Evolutionary conservation across 1,140 invertebrate genomes (phyloP).

Genomic region (Drosophila guanche): DNA sequence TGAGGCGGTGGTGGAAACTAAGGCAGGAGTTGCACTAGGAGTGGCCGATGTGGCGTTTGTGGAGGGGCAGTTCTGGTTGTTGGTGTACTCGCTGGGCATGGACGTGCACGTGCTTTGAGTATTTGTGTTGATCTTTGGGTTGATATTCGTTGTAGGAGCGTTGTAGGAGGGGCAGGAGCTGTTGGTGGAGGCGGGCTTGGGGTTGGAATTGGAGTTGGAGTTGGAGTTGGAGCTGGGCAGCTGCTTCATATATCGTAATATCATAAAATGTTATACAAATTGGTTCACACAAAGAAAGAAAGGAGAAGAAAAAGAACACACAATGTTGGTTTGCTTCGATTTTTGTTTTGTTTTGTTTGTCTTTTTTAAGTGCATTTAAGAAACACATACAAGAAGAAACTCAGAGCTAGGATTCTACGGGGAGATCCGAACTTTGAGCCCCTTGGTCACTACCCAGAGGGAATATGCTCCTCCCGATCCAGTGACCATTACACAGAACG

Average conservation of each 20-base stretch:
- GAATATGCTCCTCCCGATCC: too few relatives aligned
- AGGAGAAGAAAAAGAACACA: conserved; percentile 77
- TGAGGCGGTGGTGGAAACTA: conserved; percentile 6
- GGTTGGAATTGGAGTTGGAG: conserved; percentile 28
- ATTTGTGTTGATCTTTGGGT: conserved; percentile 34
- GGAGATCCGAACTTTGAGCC: conserved; percentile 10
- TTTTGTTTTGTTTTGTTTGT: conserved; percentile 29
- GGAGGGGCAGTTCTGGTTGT: conserved; percentile 17
- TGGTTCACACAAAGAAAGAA: conserved; percentile 72
- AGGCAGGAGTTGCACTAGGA: conserved; percentile 22
- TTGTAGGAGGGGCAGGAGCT: conserved; percentile 52
- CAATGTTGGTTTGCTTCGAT: conserved; percentile 62
- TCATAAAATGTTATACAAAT: conserved; percentile 33
- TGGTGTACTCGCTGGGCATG: conserved; percentile 42
- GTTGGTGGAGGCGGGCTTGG: conserved; percentile 45
- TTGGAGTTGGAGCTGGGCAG: conserved; percentile 35
- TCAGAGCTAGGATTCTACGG: conserved; percentile 7
- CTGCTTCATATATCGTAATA: conserved; percentile 29
- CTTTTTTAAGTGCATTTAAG: conserved; percentile 28
- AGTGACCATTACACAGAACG: too few relatives aligned
- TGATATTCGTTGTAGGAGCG: conserved; percentile 45
- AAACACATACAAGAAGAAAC: conserved; percentile 10
- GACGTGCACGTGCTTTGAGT: conserved; percentile 70
- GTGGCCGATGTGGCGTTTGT: conserved; percentile 20
- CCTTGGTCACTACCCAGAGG: neutral